Evolutionary conservation across 2,888 invertebrate genomes (phyloP).

Genomic region (Pristionchus japonicus): DNA sequence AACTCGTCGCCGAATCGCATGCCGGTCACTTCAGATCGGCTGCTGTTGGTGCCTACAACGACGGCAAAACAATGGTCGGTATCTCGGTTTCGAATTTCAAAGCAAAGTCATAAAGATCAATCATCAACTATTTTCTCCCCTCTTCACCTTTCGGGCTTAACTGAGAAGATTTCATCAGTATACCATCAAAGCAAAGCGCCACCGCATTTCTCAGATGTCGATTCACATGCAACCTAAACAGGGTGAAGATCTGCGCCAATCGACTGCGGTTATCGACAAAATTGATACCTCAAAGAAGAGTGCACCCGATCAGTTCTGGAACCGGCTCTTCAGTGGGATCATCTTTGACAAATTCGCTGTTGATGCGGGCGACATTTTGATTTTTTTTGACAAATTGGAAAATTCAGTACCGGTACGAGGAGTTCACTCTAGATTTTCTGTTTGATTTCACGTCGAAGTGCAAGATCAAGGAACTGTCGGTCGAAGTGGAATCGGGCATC

Average conservation of each 20-base stretch:
- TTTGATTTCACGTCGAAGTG: not conserved
- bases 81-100: too few species aligned
- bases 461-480: not conserved
- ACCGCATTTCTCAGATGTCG: not conserved
- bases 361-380: not conserved
- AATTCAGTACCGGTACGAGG: not conserved
- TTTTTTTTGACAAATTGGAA: not conserved
- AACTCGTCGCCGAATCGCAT: not conserved
- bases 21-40: not conserved
- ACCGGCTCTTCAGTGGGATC: not conserved
- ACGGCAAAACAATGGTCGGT: not conserved
- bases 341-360: not conserved
- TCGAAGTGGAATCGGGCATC: too few species aligned
- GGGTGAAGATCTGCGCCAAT: too few species aligned
- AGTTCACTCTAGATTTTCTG: not conserved
- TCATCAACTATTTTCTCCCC: too few species aligned
- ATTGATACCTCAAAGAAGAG: not conserved
- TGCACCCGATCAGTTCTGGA: not conserved
- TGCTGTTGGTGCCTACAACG: not conserved
- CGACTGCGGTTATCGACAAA: not conserved
- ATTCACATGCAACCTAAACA: too few species aligned
- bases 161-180: too few species aligned
- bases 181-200: too few species aligned
- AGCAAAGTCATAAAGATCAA: too few species aligned
- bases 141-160: too few species aligned